Evolutionary conservation across 2,797 vertebrate species (phyloP), one percentile per base, ranked within the genome.

Genomic region (Poecilia wingei): DNA sequence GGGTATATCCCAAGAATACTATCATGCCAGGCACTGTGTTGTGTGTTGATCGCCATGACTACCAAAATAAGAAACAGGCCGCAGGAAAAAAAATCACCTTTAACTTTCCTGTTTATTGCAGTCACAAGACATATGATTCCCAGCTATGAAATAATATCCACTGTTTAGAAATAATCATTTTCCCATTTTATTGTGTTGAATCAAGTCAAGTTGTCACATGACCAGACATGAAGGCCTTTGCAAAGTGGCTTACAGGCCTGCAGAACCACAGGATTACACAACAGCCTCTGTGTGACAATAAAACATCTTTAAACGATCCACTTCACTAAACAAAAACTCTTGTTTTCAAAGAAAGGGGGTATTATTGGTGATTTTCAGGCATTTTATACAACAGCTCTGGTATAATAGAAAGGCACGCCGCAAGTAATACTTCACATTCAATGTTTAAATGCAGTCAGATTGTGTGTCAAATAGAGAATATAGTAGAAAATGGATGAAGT

Each of bases 291-390:
- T 90, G 76, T 84, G 76, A 84, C 46, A 12, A 78, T 78, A 45
- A 84, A 85, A 85, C 90, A 89, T 88, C 83, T 92, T 93, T 80
- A 77, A 91, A 57, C 79, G 66, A 88, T 89, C 92, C 84, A 78
- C 47, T 74, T 72, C 13, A 7, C 53, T 72, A 69, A 91, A 89
- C 87, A 91, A 91, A 86, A 87, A 61, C 85, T 78, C 59, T 88
- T 89, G 61, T 89, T 87, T 85, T 64, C 41, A 82, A 75, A 77
- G 77, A 72, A 47, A 78, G 72, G 51, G 28, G 72, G 75, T 18
- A 46, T 76, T 55, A 78, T 46, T 59, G 53, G 57, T 79, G 77
- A 82, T 75, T 79, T 84, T 81, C 82, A 72, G 80, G 55, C 28
- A 80, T 76, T 79, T 82, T 13, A 66, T 83, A 86, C 77, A 83